phyloP scores from a whole-genome alignment of 2,113 vertebrate genomes.

The Hirundichthys speculiger region DNA sequence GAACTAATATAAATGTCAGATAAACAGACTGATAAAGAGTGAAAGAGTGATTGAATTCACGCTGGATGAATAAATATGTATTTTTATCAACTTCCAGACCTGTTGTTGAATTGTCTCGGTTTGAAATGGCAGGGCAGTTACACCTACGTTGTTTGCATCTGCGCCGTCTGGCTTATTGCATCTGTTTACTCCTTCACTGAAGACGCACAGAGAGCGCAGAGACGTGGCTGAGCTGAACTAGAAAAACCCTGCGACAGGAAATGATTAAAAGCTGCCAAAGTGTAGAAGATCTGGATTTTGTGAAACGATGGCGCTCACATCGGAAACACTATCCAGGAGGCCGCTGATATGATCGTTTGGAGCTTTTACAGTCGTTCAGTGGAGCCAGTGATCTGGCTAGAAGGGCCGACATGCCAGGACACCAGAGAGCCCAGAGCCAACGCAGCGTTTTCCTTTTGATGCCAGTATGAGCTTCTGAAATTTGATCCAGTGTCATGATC shows the following conservation, averaged over 20 bases:
- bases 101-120: constrained; percentile 26
- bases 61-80: constrained; percentile 44
- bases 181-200: constrained; percentile 1
- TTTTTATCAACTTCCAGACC: constrained; percentile 45
- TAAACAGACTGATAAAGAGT: too few relatives aligned
- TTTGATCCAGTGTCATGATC: constrained; percentile 43
- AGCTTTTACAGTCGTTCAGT: neutral
- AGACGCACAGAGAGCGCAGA: neutral
- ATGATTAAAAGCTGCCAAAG: too few relatives aligned
- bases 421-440: neutral
- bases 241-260: neutral
- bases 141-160: constrained; percentile 24
- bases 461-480: constrained; percentile 21
- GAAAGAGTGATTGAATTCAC: constrained; percentile 58
- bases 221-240: neutral
- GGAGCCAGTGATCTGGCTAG: neutral
- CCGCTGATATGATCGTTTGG: neutral
- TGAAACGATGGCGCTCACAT: neutral
- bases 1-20: constrained; percentile 67
- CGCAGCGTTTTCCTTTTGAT: neutral
- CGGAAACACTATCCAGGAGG: too few relatives aligned
- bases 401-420: neutral
- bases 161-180: constrained; percentile 4
- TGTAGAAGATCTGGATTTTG: too few relatives aligned
- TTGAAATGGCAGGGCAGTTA: constrained; percentile 23